Percentiles rank a stretch among this genome's conserved stretches.
These are phyloP conservation scores for Mythimna impura DNA, from an alignment of 2,888 invertebrate genomes.

Conservation along the genomic window DNA sequence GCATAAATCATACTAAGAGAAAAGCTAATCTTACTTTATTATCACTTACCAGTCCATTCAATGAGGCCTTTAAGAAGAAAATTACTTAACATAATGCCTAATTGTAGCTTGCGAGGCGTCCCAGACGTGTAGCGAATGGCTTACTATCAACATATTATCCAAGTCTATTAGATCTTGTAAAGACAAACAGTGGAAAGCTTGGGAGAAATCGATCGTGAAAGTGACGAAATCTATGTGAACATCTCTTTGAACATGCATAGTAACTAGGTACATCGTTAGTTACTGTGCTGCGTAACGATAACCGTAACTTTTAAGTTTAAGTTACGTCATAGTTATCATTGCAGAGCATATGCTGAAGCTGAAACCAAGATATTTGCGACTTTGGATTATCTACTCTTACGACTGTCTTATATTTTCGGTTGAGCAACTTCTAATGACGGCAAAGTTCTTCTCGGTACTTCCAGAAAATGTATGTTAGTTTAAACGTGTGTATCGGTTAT, in stretches of 20 bases:
- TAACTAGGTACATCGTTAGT: slow-evolving; percentile 29
- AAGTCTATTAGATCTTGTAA: slow-evolving; percentile 63
- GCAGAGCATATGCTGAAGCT: slow-evolving; percentile 23
- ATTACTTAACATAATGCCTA: slow-evolving; percentile 46
- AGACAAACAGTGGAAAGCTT: slow-evolving; percentile 75
- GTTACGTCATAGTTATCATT: slow-evolving; percentile 40
- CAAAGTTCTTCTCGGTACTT: neutral
- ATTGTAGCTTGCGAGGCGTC: slow-evolving; percentile 50
- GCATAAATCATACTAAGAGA: slow-evolving; percentile 13
- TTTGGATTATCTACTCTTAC: slow-evolving; percentile 11
- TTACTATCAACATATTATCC: slow-evolving; percentile 58
- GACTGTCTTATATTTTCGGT: slow-evolving; percentile 4
- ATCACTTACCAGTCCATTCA: slow-evolving; percentile 16
- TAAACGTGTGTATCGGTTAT: neutral
- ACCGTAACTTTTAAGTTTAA: slow-evolving; percentile 28
- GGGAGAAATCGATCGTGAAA: slow-evolving; percentile 85
- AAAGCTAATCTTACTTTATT: slow-evolving; percentile 27
- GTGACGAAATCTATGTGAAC: slow-evolving; percentile 81
- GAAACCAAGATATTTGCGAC: slow-evolving; percentile 25
- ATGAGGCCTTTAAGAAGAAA: slow-evolving; percentile 30
- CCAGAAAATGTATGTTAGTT: neutral
- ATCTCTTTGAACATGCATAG: slow-evolving; percentile 63
- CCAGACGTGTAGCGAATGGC: slow-evolving; percentile 57
- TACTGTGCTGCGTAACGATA: slow-evolving; percentile 48
- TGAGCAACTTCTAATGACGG: slow-evolving; percentile 20